A percentile compares a stretch with the other conserved stretches of the same genome.
Conservation (phyloP, 2,888 invertebrate genomes). For the Xestoiulus laeticollis region DNA sequence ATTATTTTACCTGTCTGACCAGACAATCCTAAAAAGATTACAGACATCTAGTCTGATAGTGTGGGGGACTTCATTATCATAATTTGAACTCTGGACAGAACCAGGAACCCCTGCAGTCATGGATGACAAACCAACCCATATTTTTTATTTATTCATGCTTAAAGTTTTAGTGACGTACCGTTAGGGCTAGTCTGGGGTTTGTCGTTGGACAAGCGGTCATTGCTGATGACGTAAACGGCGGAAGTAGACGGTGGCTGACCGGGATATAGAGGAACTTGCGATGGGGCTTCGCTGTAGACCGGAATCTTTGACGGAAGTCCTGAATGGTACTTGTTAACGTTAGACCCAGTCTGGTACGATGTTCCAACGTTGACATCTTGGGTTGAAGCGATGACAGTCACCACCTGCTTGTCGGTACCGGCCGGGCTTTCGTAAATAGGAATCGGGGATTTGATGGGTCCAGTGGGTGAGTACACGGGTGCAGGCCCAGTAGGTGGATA, state of each 20-base stretch:
- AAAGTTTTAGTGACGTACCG: not conserved
- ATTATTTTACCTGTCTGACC: too few species aligned
- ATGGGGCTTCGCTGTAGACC: slow-evolving; percentile 25
- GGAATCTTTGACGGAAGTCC: not conserved
- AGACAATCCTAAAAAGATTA: too few species aligned
- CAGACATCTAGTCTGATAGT: too few species aligned
- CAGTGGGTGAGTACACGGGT: not conserved
- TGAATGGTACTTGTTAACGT: not conserved
- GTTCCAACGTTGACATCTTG: slow-evolving; percentile 48
- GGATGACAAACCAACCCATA: too few species aligned
- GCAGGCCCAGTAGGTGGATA: not conserved
- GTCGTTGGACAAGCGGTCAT: slow-evolving; percentile 3
- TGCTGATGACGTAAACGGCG: slow-evolving; percentile 46
- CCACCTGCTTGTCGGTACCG: slow-evolving; percentile 42
- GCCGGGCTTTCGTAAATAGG: slow-evolving; percentile 9
- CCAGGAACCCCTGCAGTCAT: too few species aligned
- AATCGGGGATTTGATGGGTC: slow-evolving; percentile 30
- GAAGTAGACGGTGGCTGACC: slow-evolving; percentile 44
- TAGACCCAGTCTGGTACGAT: slow-evolving; percentile 43
- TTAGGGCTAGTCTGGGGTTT: not conserved
- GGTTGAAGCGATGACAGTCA: slow-evolving; percentile 7
- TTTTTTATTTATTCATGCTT: not conserved
- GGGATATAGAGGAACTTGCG: not conserved
- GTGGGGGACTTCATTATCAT: too few species aligned
- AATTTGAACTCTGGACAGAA: too few species aligned